Base-by-base conservation (phyloP, 2,888 invertebrate species). In the Lycaena phlaeas region DNA sequence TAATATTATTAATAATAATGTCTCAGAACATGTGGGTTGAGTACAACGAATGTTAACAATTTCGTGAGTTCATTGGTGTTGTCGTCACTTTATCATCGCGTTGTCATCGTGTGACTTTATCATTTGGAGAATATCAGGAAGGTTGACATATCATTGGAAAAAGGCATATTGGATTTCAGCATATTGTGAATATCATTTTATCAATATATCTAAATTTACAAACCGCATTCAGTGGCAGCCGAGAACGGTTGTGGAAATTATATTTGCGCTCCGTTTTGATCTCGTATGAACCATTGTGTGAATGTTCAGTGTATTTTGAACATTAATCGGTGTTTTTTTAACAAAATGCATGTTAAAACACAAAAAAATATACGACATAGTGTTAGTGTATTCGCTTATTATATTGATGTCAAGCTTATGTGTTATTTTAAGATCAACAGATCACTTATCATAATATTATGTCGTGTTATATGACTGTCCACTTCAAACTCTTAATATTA, bases 21-120 rank as follows among this genome's bases (percentile, higher is more conserved):
- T 49, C 54, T 51, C 41, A 29, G 41, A 12, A 43, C 39, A 42
- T 57, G 74, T 75, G 73, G 77, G 76, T 78, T 76, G 49, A 54
- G 53, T 55, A 76, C 77, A 78, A 78, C 77, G 77, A 78, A 78
- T 59, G 56, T 65, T 64, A 42, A 39, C 40, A 46, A 38, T 36
- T 26, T 18, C 14, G 30, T 40, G 34, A 25, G 15, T 29, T 29
- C 9, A 26, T 11, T 30, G 5, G 11, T 11, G 11, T 10, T 34
- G 34, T 34, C 11, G 34, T 34, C 22, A 7, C 34, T 18, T 22
- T 34, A 12, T 34, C 34, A 34, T 18, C 18, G 9, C 12, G 28
- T 12, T 7, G 18, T 9, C 10, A 15, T 15, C n/a, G n/a, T 30
- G 10, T 30, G 14, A 29, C 29, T 30, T 15, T n/a, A n/a, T n/a